A percentile compares a stretch with the other conserved stretches of the same genome.
These are phyloP conservation scores for Charina bottae DNA, from an alignment of 2,113 vertebrate species.

Conservation along the genomic window DNA sequence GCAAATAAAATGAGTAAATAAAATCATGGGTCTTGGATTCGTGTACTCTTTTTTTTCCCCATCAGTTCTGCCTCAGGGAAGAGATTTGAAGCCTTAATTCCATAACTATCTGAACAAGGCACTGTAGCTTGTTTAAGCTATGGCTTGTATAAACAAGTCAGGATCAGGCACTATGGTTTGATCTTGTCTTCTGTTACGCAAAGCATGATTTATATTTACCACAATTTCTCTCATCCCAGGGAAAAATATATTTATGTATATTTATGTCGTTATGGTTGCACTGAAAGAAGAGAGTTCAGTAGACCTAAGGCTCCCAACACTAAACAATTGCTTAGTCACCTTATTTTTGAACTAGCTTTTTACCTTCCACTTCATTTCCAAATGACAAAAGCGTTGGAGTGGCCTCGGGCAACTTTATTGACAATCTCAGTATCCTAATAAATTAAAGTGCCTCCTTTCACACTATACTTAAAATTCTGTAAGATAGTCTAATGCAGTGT, in stretches of 20 bases:
- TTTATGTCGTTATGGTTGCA: not conserved
- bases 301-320: not conserved
- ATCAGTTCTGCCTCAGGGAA: not conserved
- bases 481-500: not conserved
- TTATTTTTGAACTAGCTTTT: not conserved
- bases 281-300: not conserved
- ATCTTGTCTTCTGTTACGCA: not conserved
- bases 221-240: not conserved
- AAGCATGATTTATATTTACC: not conserved
- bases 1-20: not conserved
- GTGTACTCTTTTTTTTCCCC: not conserved
- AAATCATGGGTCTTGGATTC: not conserved
- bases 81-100: not conserved
- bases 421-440: not conserved
- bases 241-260: not conserved
- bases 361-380: not conserved
- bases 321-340: not conserved
- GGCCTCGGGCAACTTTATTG: not conserved
- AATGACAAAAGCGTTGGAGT: not conserved
- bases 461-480: not conserved
- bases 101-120: not conserved
- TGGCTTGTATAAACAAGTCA: not conserved
- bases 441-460: not conserved
- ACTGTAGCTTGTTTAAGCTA: not conserved
- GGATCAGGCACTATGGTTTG: not conserved